These are phyloP conservation scores for Amiota mariae DNA, from an alignment of 2,888 invertebrate genomes.

Conservation along the genomic window DNA sequence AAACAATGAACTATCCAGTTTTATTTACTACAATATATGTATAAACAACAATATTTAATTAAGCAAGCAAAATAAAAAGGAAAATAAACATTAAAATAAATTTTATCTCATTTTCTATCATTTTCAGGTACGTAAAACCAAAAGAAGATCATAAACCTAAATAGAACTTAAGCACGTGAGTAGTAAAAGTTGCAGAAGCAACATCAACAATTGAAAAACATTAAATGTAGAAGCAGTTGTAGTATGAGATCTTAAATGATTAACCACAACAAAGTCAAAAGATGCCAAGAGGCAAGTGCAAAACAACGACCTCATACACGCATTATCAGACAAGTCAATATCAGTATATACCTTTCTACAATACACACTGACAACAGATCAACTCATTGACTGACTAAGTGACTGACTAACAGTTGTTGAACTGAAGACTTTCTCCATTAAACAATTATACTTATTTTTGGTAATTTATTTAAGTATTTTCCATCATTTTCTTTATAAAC, in stretches of 20 bases:
- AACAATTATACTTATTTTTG: not conserved
- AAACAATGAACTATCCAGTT: no score
- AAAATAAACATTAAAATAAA: no score
- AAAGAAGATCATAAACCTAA: conserved; percentile 9
- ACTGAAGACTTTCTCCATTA: not conserved
- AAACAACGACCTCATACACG: not conserved
- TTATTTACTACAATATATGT: no score
- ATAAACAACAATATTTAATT: no score
- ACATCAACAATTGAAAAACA: not conserved
- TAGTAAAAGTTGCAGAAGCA: not conserved
- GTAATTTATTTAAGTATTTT: not conserved
- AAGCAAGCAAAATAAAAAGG: no score
- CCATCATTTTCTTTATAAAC: not conserved
- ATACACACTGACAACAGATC: no score
- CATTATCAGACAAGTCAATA: no score
- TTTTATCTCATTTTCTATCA: no score
- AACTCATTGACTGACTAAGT: no score
- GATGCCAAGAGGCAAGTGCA: not conserved
- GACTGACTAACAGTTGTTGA: no score
- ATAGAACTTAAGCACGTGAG: conserved; percentile 4
- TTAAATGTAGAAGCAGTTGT: not conserved
- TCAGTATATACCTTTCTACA: no score
- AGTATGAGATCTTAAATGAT: not conserved
- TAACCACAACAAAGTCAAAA: not conserved
- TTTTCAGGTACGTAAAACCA: no score